Evolutionary conservation across 2,797 vertebrate species (phyloP), one percentile per base, ranked within the genome.

Genomic region (Clarias pachynema): DNA sequence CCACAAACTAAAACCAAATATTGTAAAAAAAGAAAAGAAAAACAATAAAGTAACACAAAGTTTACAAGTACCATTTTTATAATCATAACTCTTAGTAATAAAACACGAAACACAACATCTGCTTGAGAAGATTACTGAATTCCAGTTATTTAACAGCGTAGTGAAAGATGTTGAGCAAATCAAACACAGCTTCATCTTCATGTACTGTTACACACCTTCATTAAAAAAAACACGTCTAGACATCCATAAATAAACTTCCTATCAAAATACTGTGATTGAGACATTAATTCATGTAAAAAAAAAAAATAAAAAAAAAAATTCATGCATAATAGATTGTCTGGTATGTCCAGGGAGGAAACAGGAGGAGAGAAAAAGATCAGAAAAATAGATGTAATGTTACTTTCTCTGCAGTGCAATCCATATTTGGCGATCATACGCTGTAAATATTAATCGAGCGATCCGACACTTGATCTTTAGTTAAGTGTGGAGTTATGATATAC

Each of bases 131-230:
- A 37, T 57, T 59, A 83, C 63, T 89, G 83, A 37, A 88, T 90
- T 95, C 95, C 95, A 95, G 95, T 96, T 95, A 88, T 89, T 82
- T 63, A 86, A 87, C 86, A 87, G 88, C 79, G 69, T 82, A 65
- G 68, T 81, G 77, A 84, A 66, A 84, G 73, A 80, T 37, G 37
- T 83, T 56, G 63, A 75, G 57, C 16, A 53, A 66, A 49, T 65
- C 63, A 82, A 83, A 85, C 24, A 79, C 80, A 59, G 53, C 14
- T 53, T 53, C 10, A 24, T 60, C 80, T 65, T 82, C 34, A 65
- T 31, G 20, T 79, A 79, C 70, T 31, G 18, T 62, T 79, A 82
- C 79, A 85, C n/a, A 66, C 68, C 22, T 59, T 86, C 56, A 59
- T 16, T 77, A 84, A 82, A 87, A n/a, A 63, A 29, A 26, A 65